phyloP scores from a whole-genome alignment of 2,888 invertebrate species.

The Drosophila cognata region DNA sequence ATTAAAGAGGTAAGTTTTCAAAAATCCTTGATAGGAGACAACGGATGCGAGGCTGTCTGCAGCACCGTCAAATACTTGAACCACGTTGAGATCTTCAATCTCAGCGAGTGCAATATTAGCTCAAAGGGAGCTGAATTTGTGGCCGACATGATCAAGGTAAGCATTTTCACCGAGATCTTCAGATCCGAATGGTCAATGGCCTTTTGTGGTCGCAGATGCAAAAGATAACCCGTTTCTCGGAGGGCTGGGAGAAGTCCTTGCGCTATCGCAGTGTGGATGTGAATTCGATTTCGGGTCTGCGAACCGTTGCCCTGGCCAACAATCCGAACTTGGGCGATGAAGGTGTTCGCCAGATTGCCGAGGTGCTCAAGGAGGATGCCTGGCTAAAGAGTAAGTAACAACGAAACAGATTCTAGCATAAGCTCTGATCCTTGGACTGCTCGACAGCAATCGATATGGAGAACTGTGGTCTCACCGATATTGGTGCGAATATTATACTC shows the following conservation, averaged over 20 bases:
- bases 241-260: conserved; percentile 92
- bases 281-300: conserved; percentile 90
- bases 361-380: conserved; percentile 90
- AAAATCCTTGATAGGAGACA: conserved; percentile 89
- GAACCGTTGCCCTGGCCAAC: conserved; percentile 89
- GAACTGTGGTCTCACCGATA: conserved; percentile 90
- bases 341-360: conserved; percentile 87
- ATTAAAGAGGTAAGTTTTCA: conserved; percentile 89
- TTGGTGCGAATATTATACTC: conserved; percentile 86
- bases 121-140: conserved; percentile 88
- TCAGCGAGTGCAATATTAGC: conserved; percentile 89
- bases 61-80: conserved; percentile 88
- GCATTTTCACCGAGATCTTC: not conserved
- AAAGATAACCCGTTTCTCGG: conserved; percentile 90
- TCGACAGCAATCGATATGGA: conserved; percentile 89
- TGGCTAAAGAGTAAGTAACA: conserved; percentile 89
- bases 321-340: conserved; percentile 89
- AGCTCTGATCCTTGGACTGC: not conserved
- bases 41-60: conserved; percentile 90
- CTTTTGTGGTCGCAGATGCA: conserved; percentile 86
- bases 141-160: conserved; percentile 88
- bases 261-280: conserved; percentile 91
- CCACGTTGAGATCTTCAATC: conserved; percentile 89
- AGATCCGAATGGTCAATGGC: not conserved
- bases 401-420: accelerated